phyloP scores from a whole-genome alignment of 2,113 vertebrate genomes.

The Jacana jacana region DNA sequence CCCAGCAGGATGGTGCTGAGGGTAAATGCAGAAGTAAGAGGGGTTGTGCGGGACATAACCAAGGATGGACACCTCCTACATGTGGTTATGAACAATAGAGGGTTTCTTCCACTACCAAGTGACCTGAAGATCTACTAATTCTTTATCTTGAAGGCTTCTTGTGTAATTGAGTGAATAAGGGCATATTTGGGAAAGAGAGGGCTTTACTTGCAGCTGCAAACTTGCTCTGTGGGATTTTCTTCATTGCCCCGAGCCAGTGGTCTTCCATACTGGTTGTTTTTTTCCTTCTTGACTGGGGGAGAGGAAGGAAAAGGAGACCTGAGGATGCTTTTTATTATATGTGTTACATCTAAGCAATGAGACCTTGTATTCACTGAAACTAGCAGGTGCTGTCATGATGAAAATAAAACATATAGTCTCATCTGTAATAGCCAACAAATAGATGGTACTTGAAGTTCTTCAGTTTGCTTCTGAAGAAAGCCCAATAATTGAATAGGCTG shows the following conservation, averaged over 20 bases:
- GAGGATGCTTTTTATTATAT: neutral
- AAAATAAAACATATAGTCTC: neutral
- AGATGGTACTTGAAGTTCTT: neutral
- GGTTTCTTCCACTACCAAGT: neutral
- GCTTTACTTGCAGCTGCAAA: neutral
- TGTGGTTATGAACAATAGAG: rapidly evolving
- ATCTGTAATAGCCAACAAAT: neutral
- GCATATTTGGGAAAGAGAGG: neutral
- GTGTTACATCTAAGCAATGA: neutral
- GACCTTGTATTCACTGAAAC: neutral
- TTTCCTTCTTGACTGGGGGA: neutral
- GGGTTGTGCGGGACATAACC: too few relatives aligned
- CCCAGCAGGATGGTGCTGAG: neutral
- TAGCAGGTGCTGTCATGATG: neutral
- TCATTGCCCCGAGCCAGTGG: neutral
- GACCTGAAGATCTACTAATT: neutral
- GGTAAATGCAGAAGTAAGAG: neutral
- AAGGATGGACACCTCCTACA: too few relatives aligned
- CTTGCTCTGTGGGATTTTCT: neutral
- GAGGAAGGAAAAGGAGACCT: neutral
- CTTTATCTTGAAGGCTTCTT: neutral
- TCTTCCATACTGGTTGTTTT: neutral
- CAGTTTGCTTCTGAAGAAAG: neutral
- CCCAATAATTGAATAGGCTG: neutral
- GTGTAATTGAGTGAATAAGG: neutral